Conservation (phyloP, 1,140 invertebrate species). For the Euura lappo region DNA sequence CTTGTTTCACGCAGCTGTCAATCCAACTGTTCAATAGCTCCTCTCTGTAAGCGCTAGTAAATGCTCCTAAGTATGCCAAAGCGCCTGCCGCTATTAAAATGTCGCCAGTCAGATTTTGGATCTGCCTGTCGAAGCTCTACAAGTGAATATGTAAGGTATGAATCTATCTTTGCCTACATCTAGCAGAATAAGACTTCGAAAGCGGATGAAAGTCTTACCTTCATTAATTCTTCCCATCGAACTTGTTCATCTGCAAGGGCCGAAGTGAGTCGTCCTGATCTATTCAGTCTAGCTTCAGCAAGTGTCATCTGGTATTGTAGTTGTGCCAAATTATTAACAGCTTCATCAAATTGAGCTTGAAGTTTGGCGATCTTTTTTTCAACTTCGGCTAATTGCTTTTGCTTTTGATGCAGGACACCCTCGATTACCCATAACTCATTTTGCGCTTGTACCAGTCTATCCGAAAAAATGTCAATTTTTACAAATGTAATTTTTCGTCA, state of each 20-base stretch:
- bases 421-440: constrained; percentile 77
- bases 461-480: not conserved
- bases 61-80: constrained; percentile 88
- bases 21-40: constrained; percentile 75
- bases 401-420: constrained; percentile 78
- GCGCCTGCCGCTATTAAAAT: constrained; percentile 83
- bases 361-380: constrained; percentile 72
- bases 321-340: constrained; percentile 64
- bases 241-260: constrained; percentile 85
- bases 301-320: constrained; percentile 72
- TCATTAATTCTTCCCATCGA: constrained; percentile 79
- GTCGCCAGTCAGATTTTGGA: constrained; percentile 78
- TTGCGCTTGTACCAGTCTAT: constrained; percentile 75
- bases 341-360: constrained; percentile 70
- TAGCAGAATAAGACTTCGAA: constrained; percentile 35
- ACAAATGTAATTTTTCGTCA: too few species aligned
- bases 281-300: constrained; percentile 76
- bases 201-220: constrained; percentile 56
- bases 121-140: constrained; percentile 58
- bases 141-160: constrained; percentile 17
- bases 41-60: constrained; percentile 76
- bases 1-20: constrained; percentile 62
- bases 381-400: constrained; percentile 76
- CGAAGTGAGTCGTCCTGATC: constrained; percentile 82
- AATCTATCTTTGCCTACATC: constrained; percentile 16